These are phyloP conservation scores for Lasioglossum albipes DNA, from an alignment of 1,140 invertebrate species.

Conservation along the genomic window DNA sequence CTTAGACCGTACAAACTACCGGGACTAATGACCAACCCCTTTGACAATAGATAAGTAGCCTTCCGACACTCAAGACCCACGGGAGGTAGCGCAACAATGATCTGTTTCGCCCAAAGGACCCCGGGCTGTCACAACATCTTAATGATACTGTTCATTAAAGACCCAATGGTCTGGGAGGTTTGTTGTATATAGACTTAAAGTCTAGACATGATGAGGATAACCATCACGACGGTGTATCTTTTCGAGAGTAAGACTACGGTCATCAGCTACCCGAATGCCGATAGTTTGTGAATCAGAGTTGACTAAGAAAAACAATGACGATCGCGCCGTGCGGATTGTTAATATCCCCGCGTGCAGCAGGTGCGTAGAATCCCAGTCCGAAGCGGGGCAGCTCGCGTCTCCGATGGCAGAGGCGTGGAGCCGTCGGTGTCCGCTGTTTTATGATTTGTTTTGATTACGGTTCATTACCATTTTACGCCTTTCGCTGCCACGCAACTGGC, in stretches of 20 bases:
- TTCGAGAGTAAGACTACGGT: too few relatives aligned
- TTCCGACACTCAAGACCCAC: too few relatives aligned
- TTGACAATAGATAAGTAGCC: too few relatives aligned
- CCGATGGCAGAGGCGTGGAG: slow-evolving; percentile 8
- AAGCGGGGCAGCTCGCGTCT: slow-evolving; percentile 5
- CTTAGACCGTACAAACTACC: background rate
- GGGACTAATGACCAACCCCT: background rate
- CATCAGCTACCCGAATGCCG: too few relatives aligned
- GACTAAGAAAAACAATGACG: background rate
- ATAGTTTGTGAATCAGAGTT: background rate
- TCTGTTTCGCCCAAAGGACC: too few relatives aligned
- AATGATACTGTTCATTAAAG: too few relatives aligned
- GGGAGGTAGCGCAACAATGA: too few relatives aligned
- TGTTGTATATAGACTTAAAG: too few relatives aligned
- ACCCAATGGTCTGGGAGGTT: too few relatives aligned
- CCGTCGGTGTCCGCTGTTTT: slow-evolving; percentile 59
- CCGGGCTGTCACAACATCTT: too few relatives aligned
- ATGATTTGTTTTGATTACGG: slow-evolving; percentile 79
- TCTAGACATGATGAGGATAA: too few relatives aligned
- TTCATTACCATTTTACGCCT: slow-evolving; percentile 78
- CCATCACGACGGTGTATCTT: too few relatives aligned
- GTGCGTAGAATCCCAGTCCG: slow-evolving; percentile 19
- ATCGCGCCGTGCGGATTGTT: background rate
- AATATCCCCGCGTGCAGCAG: background rate
- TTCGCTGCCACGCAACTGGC: slow-evolving; percentile 73